Evolutionary conservation across 2,797 vertebrate species (phyloP).

Genomic region (Sebastes baramenuke): DNA sequence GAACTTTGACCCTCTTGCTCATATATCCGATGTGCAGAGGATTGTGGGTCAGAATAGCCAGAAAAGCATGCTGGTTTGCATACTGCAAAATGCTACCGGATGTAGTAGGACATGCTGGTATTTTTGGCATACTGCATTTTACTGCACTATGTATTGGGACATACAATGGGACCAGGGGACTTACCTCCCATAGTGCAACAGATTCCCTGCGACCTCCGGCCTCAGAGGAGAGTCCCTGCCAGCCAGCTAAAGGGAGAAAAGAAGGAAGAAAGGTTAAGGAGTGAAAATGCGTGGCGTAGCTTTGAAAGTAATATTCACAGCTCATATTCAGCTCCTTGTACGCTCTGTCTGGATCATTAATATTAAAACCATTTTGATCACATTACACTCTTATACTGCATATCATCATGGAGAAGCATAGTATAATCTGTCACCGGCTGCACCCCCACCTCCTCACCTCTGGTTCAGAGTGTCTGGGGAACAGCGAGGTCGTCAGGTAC

Average conservation of each 20-base stretch:
- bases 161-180: neutral
- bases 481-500: conserved; percentile 97
- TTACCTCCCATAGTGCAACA: conserved; percentile 98
- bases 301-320: neutral
- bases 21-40: too few relatives aligned
- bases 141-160: too few relatives aligned
- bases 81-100: too few relatives aligned
- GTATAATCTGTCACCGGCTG: neutral
- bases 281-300: neutral
- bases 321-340: neutral
- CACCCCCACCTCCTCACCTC: conserved; percentile 84
- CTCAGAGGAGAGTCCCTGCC: conserved; percentile 96
- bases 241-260: conserved; percentile 83
- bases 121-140: too few relatives aligned
- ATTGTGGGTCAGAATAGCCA: too few relatives aligned
- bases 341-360: neutral
- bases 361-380: neutral
- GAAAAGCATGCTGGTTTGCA: too few relatives aligned
- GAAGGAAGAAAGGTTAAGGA: neutral
- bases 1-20: too few relatives aligned
- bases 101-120: too few relatives aligned
- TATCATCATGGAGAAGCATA: neutral
- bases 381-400: neutral
- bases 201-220: conserved; percentile 93
- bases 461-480: conserved; percentile 95